These are phyloP conservation scores for Himalopsyche phryganea DNA, from an alignment of 1,140 invertebrate species.

Conservation along the genomic window DNA sequence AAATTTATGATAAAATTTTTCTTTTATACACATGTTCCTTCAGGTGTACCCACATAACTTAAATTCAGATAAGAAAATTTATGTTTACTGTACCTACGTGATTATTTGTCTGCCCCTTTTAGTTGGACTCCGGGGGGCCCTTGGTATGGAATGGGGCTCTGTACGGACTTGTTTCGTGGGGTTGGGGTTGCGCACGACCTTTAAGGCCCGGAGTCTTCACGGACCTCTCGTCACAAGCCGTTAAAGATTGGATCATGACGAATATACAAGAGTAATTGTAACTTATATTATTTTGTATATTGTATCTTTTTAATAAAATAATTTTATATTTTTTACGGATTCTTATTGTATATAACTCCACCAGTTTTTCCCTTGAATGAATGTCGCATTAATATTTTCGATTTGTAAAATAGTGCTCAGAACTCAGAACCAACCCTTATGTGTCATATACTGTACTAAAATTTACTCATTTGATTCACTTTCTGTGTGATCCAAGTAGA, in stretches of 20 bases:
- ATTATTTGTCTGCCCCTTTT: slow-evolving; percentile 1
- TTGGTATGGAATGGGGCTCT: slow-evolving; percentile 41
- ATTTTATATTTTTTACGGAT: no score
- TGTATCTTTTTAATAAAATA: no score
- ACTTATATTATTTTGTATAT: no score
- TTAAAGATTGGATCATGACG: slow-evolving; percentile 38
- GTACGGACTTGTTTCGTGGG: slow-evolving; percentile 57
- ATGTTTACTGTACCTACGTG: neutral
- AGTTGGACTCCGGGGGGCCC: slow-evolving; percentile 53
- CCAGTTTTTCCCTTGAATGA: no score
- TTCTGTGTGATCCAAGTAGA: no score
- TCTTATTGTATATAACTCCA: no score
- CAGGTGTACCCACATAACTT: neutral
- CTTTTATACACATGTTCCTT: neutral
- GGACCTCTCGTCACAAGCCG: slow-evolving; percentile 41
- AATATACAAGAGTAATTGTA: no score
- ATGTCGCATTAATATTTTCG: no score
- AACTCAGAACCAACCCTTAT: no score
- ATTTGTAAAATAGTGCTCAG: no score
- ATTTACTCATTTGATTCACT: no score
- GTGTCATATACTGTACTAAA: no score
- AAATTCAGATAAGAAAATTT: slow-evolving; percentile 1
- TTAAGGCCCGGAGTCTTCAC: slow-evolving; percentile 59
- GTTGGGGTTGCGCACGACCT: slow-evolving; percentile 46
- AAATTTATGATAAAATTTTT: neutral